Conservation (phyloP, 35 echinoderm and acorn worm genomes). For the Ophioderma brevispina region DNA sequence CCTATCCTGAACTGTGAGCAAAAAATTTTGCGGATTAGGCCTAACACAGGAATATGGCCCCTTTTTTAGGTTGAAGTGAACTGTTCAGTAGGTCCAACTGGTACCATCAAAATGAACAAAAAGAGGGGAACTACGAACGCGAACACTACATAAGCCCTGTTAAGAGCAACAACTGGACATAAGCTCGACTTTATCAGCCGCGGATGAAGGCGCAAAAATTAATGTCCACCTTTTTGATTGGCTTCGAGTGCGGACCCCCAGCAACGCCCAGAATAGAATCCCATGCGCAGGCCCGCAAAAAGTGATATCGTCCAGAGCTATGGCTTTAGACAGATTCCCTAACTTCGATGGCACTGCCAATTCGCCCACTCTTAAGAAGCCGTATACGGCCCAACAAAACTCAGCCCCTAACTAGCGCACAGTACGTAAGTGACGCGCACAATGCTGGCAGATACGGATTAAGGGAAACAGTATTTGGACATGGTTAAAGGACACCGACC, state of each 20-base stretch:
- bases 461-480: not conserved
- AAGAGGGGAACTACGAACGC: not conserved
- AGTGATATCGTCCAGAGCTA: not conserved
- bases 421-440: not conserved
- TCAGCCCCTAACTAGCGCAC: not conserved
- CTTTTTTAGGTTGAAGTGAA: not conserved
- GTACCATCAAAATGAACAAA: not conserved
- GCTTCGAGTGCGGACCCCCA: not conserved
- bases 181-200: not conserved
- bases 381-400: not conserved
- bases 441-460: not conserved
- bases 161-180: not conserved
- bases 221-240: not conserved
- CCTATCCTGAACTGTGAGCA: not conserved
- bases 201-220: no score
- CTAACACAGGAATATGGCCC: not conserved
- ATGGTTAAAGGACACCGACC: not conserved
- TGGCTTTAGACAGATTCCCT: not conserved
- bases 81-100: not conserved
- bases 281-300: not conserved
- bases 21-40: not conserved
- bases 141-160: not conserved
- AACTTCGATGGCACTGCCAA: not conserved
- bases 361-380: no score
- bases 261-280: not conserved